Conservation (phyloP, 2,797 vertebrate genomes). For the Centropyge bicolor region DNA sequence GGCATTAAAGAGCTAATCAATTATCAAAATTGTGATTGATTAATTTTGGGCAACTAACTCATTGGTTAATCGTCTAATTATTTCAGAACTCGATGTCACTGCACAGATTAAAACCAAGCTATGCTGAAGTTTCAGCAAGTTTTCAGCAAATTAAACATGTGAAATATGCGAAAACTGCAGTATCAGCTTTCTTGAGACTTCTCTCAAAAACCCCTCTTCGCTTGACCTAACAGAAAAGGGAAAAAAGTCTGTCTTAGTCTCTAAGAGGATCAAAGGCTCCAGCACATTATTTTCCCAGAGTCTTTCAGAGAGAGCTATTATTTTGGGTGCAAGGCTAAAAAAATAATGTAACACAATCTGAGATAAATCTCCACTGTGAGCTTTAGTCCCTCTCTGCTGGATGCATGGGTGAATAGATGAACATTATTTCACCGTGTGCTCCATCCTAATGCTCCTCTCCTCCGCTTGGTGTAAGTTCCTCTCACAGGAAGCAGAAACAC, state of each 20-base stretch:
- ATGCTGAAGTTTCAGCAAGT: not conserved
- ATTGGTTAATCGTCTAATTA: not conserved
- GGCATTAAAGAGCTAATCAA: not conserved
- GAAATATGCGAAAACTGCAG: not conserved
- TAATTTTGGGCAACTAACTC: not conserved
- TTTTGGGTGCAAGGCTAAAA: constrained; percentile 29
- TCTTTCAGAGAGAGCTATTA: constrained; percentile 1
- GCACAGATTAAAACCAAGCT: not conserved
- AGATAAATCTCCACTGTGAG: constrained; percentile 40
- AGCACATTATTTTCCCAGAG: constrained; percentile 1
- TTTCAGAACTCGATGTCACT: not conserved
- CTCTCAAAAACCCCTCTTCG: not conserved
- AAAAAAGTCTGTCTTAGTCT: not conserved
- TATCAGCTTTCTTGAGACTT: not conserved
- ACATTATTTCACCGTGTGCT: constrained; percentile 33
- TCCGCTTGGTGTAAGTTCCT: not conserved
- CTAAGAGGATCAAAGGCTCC: constrained; percentile 21
- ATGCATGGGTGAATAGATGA: constrained; percentile 32
- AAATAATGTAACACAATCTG: constrained; percentile 37
- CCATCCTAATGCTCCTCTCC: constrained; percentile 26
- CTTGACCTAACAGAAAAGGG: constrained; percentile 2
- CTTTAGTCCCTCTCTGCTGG: constrained; percentile 24
- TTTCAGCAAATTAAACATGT: not conserved
- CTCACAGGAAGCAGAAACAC: constrained; percentile 5
- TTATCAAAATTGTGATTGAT: not conserved